Percentiles rank a stretch among this genome's conserved stretches.
phyloP scores from a whole-genome alignment of 2,113 vertebrate species.

The Lophotis ruficrista region DNA sequence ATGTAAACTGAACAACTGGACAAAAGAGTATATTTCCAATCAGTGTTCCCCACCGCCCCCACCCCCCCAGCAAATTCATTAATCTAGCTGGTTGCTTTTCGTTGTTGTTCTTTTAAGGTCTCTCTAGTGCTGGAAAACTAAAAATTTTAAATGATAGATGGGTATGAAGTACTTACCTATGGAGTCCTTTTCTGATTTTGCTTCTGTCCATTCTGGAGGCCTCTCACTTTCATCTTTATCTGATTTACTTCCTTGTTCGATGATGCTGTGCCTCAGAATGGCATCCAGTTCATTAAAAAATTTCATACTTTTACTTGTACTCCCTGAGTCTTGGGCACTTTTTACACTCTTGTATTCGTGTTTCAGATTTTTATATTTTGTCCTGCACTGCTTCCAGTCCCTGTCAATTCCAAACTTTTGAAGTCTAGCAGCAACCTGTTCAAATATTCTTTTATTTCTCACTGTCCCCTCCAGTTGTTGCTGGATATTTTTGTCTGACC shows the following conservation, averaged over 20 bases:
- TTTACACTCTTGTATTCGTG: slow-evolving; percentile 89
- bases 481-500: slow-evolving; percentile 84
- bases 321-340: slow-evolving; percentile 74
- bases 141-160: not conserved
- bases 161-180: slow-evolving; percentile 56
- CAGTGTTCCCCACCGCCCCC: no score
- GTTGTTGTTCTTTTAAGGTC: not conserved
- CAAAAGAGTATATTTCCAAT: not conserved
- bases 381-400: slow-evolving; percentile 93
- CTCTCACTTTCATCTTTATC: slow-evolving; percentile 41
- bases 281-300: slow-evolving; percentile 89
- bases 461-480: slow-evolving; percentile 85
- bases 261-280: slow-evolving; percentile 81
- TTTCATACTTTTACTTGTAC: slow-evolving; percentile 84
- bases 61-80: not conserved
- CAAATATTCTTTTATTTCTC: slow-evolving; percentile 91
- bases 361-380: slow-evolving; percentile 92
- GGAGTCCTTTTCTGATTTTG: slow-evolving; percentile 52
- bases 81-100: not conserved
- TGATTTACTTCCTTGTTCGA: slow-evolving; percentile 67
- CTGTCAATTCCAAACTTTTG: slow-evolving; percentile 85
- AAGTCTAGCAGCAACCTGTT: slow-evolving; percentile 87
- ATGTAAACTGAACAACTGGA: not conserved
- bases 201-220: slow-evolving; percentile 25
- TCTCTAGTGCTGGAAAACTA: not conserved